These are phyloP conservation scores for Oryzias celebensis DNA, from an alignment of 2,113 vertebrate genomes.

Conservation along the genomic window DNA sequence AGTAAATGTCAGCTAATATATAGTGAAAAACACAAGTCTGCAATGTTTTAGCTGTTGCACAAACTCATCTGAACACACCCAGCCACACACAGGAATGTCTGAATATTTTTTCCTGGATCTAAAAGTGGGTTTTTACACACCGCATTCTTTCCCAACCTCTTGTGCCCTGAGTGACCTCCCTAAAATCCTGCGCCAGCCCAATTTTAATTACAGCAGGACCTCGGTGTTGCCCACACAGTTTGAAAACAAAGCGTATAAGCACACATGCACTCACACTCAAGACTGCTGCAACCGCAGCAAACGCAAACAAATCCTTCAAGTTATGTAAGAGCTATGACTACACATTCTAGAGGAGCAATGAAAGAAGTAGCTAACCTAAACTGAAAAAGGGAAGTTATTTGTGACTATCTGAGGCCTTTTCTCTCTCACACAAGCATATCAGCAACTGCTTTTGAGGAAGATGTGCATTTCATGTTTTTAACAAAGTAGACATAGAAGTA, in stretches of 20 bases:
- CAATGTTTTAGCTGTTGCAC: conserved; percentile 21
- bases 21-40: conserved; percentile 5
- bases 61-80: conserved; percentile 38
- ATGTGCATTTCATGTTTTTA: background rate
- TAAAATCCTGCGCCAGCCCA: conserved; percentile 13
- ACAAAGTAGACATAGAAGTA: conserved; percentile 1
- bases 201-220: conserved; percentile 42
- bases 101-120: conserved; percentile 62
- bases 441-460: conserved; percentile 4
- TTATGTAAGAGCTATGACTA: conserved; percentile 48
- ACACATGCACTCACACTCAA: background rate
- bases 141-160: conserved; percentile 46
- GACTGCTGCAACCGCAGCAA: conserved; percentile 38
- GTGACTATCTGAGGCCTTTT: background rate
- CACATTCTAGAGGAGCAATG: background rate
- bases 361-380: background rate
- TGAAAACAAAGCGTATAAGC: conserved; percentile 9
- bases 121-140: conserved; percentile 59
- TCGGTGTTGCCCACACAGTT: background rate
- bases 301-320: conserved; percentile 25
- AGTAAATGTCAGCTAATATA: background rate
- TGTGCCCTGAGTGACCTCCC: conserved; percentile 44
- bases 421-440: conserved; percentile 8
- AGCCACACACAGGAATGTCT: conserved; percentile 63
- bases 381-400: conserved; percentile 11